A percentile compares a stretch with the other conserved stretches of the same genome.
Conservation (phyloP, 2,797 vertebrate species). For the Strix occidentalis region DNA sequence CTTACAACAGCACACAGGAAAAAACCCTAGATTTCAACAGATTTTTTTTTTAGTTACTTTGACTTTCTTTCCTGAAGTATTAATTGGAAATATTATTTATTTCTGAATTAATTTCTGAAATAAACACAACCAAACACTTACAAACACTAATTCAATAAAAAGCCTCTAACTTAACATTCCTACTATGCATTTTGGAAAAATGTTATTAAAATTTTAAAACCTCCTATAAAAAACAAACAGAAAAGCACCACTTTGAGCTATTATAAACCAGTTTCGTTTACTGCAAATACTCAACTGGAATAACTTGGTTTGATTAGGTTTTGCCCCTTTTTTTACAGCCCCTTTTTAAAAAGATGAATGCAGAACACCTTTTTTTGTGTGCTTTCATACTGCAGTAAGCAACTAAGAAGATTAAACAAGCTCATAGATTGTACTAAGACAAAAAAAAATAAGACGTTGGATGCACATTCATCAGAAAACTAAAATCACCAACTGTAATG, state of each 20-base stretch:
- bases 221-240: not conserved
- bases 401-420: not conserved
- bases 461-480: not conserved
- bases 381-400: not conserved
- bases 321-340: not conserved
- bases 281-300: not conserved
- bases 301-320: not conserved
- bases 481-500: not conserved
- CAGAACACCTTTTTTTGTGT: not conserved
- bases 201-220: not conserved
- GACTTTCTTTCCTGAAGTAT: not conserved
- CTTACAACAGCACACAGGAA: not conserved
- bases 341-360: not conserved
- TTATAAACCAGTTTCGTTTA: not conserved
- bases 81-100: not conserved
- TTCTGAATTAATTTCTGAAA: not conserved
- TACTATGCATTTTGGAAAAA: not conserved
- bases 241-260: not conserved
- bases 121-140: not conserved
- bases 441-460: not conserved
- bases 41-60: not conserved
- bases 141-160: not conserved
- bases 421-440: not conserved
- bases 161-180: not conserved
- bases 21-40: not conserved